These are phyloP conservation scores for Dorcus hopei DNA, from an alignment of 2,888 invertebrate species.

Conservation along the genomic window DNA sequence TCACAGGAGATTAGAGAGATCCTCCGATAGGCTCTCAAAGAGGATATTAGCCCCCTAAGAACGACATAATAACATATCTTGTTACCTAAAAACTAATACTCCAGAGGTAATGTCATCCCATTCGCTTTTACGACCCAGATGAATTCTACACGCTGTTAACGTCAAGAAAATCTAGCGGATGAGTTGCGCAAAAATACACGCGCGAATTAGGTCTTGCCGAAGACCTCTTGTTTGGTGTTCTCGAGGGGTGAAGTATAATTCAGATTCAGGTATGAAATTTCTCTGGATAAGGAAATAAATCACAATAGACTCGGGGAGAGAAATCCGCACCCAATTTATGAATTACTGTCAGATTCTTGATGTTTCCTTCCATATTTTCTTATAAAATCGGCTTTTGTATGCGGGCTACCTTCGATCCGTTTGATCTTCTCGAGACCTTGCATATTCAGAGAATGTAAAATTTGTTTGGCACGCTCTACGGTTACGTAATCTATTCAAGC, in stretches of 20 bases:
- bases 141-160: background rate
- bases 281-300: too few species aligned
- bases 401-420: constrained; percentile 7
- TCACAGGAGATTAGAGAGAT: constrained; percentile 22
- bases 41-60: constrained; percentile 29
- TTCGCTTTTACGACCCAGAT: too few species aligned
- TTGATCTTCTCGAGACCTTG: constrained; percentile 6
- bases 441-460: constrained; percentile 12
- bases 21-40: constrained; percentile 29
- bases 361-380: constrained; percentile 12
- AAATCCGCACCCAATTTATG: constrained; percentile 8
- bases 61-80: constrained; percentile 29
- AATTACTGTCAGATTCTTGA: constrained; percentile 16
- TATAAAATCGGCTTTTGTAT: constrained; percentile 9
- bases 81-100: constrained; percentile 21
- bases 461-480: constrained; percentile 13
- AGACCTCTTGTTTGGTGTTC: too few species aligned
- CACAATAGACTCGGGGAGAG: background rate
- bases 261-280: too few species aligned
- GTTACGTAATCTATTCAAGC: constrained; percentile 6
- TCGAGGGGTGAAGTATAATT: too few species aligned
- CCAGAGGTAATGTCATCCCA: constrained; percentile 8
- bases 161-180: background rate
- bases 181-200: too few species aligned
- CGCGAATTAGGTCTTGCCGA: too few species aligned